A percentile compares a stretch with the other conserved stretches of the same genome.
Conservation (phyloP, 1,140 invertebrate species). For the Hermatobates lingyangjiaoensis region DNA sequence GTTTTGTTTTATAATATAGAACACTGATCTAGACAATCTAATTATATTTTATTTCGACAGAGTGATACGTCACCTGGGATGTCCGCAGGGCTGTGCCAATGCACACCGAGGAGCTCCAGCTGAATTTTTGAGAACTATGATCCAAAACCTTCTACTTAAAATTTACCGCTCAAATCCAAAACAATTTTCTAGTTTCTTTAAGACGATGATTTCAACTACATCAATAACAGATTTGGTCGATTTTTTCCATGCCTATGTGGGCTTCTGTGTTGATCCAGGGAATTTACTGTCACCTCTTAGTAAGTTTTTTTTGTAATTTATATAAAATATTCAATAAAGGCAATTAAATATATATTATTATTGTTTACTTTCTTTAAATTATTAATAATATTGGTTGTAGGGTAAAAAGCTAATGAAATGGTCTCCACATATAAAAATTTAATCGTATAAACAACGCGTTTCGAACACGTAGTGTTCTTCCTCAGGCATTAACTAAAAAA, state of each 20-base stretch:
- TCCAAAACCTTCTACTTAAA: conserved; percentile 59
- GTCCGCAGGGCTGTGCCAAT: conserved; percentile 73
- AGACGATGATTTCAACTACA: conserved; percentile 53
- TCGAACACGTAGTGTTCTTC: too few species aligned
- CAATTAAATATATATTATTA: too few species aligned
- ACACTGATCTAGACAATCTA: too few species aligned
- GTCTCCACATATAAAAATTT: too few species aligned
- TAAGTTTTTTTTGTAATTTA: conserved; percentile 30
- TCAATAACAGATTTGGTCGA: conserved; percentile 70
- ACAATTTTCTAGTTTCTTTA: conserved; percentile 60
- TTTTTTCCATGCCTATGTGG: conserved; percentile 85
- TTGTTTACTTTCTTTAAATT: too few species aligned
- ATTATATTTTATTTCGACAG: conserved; percentile 26
- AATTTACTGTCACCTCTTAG: conserved; percentile 64
- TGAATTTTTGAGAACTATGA: conserved; percentile 74
- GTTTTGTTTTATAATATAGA: too few species aligned
- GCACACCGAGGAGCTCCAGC: conserved; percentile 69
- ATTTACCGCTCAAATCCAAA: conserved; percentile 44
- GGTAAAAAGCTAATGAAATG: too few species aligned
- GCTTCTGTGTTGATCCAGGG: conserved; percentile 82
- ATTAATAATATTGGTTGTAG: too few species aligned
- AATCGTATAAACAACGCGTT: too few species aligned
- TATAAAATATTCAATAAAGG: too few species aligned
- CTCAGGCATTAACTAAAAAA: too few species aligned
- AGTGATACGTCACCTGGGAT: conserved; percentile 77